These are phyloP conservation scores for Allacma fusca DNA, from an alignment of 2,888 invertebrate genomes.

Conservation along the genomic window DNA sequence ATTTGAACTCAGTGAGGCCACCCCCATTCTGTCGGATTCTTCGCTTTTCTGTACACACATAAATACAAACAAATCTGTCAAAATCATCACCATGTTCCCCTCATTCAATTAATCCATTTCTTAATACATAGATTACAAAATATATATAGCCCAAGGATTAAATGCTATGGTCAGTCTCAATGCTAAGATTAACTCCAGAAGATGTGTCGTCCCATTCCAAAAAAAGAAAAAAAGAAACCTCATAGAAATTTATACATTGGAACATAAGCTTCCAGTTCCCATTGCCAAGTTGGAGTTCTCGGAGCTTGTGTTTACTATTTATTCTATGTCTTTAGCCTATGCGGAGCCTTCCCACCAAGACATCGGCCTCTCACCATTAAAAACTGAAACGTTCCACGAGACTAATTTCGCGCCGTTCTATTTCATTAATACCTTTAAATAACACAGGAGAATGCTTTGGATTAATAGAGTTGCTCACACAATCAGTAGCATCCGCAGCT, in stretches of 20 bases:
- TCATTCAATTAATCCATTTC: neutral
- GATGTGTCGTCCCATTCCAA: too few species aligned
- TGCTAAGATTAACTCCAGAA: too few species aligned
- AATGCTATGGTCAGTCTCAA: too few species aligned
- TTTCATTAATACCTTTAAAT: neutral
- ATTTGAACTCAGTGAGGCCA: slow-evolving; percentile 60
- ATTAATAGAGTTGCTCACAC: neutral
- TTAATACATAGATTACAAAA: neutral
- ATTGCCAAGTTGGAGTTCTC: too few species aligned
- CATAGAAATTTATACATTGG: too few species aligned
- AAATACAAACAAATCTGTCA: slow-evolving; percentile 36
- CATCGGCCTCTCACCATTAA: neutral
- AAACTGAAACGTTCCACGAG: slow-evolving; percentile 4
- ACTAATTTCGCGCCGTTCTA: slow-evolving; percentile 16
- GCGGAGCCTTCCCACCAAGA: too few species aligned
- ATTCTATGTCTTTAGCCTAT: too few species aligned
- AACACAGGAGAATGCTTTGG: neutral
- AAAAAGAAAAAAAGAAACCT: too few species aligned
- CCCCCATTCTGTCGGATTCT: slow-evolving; percentile 56
- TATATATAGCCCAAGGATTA: too few species aligned
- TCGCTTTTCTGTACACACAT: slow-evolving; percentile 46
- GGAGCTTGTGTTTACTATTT: too few species aligned
- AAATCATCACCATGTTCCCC: neutral
- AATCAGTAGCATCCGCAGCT: neutral
- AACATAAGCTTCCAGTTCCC: too few species aligned